Conservation (phyloP, 1,140 invertebrate species). For the Drosophila sucinea region DNA sequence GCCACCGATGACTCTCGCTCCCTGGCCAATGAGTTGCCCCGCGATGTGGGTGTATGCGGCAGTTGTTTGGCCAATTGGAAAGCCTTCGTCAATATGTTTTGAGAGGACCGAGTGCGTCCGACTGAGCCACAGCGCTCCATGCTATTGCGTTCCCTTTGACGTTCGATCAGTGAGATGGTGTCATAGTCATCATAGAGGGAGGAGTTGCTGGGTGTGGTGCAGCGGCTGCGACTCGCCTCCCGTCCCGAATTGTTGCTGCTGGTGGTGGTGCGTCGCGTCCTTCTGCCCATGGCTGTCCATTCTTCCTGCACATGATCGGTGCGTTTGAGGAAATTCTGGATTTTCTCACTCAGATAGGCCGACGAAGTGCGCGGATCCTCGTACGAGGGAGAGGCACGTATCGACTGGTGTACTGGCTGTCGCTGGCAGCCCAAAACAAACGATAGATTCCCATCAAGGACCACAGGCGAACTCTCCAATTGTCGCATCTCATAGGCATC, state of each 20-base stretch:
- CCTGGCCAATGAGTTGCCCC: conserved; percentile 83
- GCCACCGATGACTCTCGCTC: conserved; percentile 83
- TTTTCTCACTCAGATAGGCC: conserved; percentile 89
- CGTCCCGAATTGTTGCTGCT: conserved; percentile 38
- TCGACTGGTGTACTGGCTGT: conserved; percentile 87
- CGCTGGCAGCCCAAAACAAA: conserved; percentile 89
- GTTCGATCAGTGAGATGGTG: conserved; percentile 78
- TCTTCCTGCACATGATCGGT: conserved; percentile 94
- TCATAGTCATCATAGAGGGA: conserved; percentile 73
- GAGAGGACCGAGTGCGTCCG: conserved; percentile 88
- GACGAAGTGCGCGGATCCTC: conserved; percentile 90
- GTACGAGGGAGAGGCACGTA: conserved; percentile 89
- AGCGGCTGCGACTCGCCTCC: conserved; percentile 63
- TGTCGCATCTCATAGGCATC: conserved; percentile 85
- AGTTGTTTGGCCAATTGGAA: conserved; percentile 88
- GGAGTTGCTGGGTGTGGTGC: conserved; percentile 67
- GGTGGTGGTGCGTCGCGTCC: conserved; percentile 81
- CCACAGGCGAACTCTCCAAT: conserved; percentile 89
- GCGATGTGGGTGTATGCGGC: conserved; percentile 75
- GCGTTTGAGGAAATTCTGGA: conserved; percentile 90
- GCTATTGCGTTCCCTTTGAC: conserved; percentile 72
- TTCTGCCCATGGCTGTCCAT: conserved; percentile 85
- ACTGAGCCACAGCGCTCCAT: conserved; percentile 81
- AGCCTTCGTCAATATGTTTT: conserved; percentile 91
- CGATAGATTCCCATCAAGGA: conserved; percentile 91